Conservation (phyloP, 2,888 invertebrate genomes). For the Ditula angustiorana region DNA sequence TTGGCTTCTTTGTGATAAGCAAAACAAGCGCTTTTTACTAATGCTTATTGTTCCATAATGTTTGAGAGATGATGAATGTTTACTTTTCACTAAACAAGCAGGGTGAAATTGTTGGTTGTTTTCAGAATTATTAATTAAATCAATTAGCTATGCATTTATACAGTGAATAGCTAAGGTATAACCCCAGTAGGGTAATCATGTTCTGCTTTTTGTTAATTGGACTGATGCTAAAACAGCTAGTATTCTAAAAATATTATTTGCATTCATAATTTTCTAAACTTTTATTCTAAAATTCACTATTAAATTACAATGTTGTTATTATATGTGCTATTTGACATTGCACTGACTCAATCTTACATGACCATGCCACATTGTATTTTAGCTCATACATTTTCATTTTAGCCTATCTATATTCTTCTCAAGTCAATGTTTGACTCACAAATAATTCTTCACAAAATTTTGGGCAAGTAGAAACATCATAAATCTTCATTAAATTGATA, state of each 20-base stretch:
- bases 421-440: background rate
- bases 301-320: background rate
- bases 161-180: too few relatives aligned
- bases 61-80: background rate
- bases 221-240: background rate
- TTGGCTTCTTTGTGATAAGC: constrained; percentile 35
- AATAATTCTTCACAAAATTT: background rate
- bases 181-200: too few relatives aligned
- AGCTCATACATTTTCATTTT: background rate
- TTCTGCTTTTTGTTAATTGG: background rate
- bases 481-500: too few relatives aligned
- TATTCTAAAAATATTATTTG: background rate
- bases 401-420: background rate
- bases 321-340: background rate
- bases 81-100: too few relatives aligned
- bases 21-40: constrained; percentile 29
- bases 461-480: background rate
- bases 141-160: too few relatives aligned
- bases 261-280: background rate
- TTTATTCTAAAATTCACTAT: background rate
- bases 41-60: background rate
- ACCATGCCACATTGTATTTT: background rate
- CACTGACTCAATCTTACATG: background rate
- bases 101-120: too few relatives aligned
- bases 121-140: too few relatives aligned